Evolutionary conservation across 2,888 invertebrate genomes (phyloP).

Genomic region (Beris chalybata): DNA sequence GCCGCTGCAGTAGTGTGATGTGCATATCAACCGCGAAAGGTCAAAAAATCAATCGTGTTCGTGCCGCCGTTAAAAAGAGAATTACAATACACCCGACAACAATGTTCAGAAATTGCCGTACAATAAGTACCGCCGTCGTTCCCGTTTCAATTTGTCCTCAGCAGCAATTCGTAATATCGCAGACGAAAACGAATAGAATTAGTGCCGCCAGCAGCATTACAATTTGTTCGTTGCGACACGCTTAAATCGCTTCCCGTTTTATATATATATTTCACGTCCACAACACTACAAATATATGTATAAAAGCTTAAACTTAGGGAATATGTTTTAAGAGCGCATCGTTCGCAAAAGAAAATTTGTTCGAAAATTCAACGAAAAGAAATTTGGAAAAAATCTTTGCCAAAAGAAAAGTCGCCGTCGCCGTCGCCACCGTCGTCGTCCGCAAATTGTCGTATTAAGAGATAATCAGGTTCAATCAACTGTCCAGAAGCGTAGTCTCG

Average conservation of each 20-base stretch:
- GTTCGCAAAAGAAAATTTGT: slow-evolving; percentile 28
- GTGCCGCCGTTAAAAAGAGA: slow-evolving; percentile 77
- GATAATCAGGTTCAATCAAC: no score
- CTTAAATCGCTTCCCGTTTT: slow-evolving; percentile 24
- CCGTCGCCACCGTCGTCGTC: not conserved
- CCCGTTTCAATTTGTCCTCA: not conserved
- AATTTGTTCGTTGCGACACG: not conserved
- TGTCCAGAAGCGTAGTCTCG: no score
- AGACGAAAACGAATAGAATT: slow-evolving; percentile 10
- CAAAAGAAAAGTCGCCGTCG: slow-evolving; percentile 45
- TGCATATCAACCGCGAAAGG: slow-evolving; percentile 38
- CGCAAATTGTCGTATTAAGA: no score
- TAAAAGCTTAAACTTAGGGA: slow-evolving; percentile 22
- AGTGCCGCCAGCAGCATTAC: not conserved
- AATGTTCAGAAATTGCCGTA: slow-evolving; percentile 77
- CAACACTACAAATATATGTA: slow-evolving; percentile 25
- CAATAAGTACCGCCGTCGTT: slow-evolving; percentile 8
- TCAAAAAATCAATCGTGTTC: slow-evolving; percentile 44
- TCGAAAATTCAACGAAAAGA: slow-evolving; percentile 13
- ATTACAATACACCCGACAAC: slow-evolving; percentile 85
- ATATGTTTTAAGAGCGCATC: slow-evolving; percentile 28
- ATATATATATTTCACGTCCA: slow-evolving; percentile 27
- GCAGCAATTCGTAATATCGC: not conserved
- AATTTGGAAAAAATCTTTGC: slow-evolving; percentile 3
- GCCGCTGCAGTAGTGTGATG: slow-evolving; percentile 38